Conservation (phyloP, 2,888 invertebrate genomes). For the Polia nebulosa region DNA sequence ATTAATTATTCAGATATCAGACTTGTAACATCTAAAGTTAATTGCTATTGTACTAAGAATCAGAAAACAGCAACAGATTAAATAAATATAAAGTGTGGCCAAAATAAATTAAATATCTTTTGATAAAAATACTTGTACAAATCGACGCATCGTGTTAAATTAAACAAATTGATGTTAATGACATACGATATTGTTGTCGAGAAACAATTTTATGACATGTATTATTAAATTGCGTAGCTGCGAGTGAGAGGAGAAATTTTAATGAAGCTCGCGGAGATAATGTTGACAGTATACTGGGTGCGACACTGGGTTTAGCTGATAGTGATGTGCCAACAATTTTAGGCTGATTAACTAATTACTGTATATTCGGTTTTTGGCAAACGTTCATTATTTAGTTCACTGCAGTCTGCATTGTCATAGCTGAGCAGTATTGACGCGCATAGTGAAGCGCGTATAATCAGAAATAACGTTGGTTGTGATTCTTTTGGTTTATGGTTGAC, state of each 20-base stretch:
- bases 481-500: not conserved
- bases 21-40: not conserved
- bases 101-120: too few species aligned
- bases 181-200: conserved; percentile 54
- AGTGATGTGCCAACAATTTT: conserved; percentile 54
- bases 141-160: conserved; percentile 43
- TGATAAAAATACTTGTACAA: conserved; percentile 36
- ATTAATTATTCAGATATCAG: conserved; percentile 17
- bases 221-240: conserved; percentile 77
- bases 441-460: conserved; percentile 10
- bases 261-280: conserved; percentile 72
- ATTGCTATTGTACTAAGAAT: not conserved
- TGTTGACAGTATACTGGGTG: conserved; percentile 56
- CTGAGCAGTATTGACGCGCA: conserved; percentile 15
- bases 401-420: conserved; percentile 37
- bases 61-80: not conserved
- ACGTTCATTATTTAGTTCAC: conserved; percentile 47
- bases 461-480: conserved; percentile 4
- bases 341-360: conserved; percentile 53
- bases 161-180: conserved; percentile 63
- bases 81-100: not conserved
- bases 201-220: conserved; percentile 76
- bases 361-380: conserved; percentile 48
- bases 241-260: conserved; percentile 75
- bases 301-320: conserved; percentile 57